These are phyloP conservation scores for Apodemia mormo DNA, from an alignment of 2,888 invertebrate species.

Conservation along the genomic window DNA sequence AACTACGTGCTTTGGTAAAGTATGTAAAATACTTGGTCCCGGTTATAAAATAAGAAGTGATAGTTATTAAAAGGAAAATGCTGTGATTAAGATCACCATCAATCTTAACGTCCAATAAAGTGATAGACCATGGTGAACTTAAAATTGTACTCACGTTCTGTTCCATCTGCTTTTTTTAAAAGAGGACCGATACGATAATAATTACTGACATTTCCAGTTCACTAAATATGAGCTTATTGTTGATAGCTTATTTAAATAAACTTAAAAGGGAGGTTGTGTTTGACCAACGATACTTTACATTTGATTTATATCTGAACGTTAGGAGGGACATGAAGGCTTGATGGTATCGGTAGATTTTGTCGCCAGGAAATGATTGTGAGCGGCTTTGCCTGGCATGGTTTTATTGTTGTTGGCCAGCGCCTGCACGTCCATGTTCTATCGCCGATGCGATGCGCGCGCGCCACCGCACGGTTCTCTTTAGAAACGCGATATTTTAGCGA, in stretches of 20 bases:
- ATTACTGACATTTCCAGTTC: no score
- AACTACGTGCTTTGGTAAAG: no score
- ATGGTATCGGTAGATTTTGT: conserved; percentile 75
- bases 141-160: no score
- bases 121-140: no score
- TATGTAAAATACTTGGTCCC: no score
- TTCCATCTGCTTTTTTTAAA: no score
- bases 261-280: conserved; percentile 54
- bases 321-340: conserved; percentile 60
- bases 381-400: conserved; percentile 47
- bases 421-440: conserved; percentile 60
- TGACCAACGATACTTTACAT: conserved; percentile 40
- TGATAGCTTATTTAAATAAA: conserved; percentile 74
- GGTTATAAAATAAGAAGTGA: no score
- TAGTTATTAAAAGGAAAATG: no score
- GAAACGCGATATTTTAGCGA: conserved; percentile 78
- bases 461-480: conserved; percentile 56
- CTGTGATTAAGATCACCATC: no score
- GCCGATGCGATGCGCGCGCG: conserved; percentile 62
- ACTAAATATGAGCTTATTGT: conserved; percentile 30
- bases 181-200: no score
- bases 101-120: no score
- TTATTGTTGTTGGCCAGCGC: conserved; percentile 65
- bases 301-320: conserved; percentile 68
- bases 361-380: conserved; percentile 74